Evolutionary conservation across 2,113 vertebrate species (phyloP).

Genomic region (Garra rufa): DNA sequence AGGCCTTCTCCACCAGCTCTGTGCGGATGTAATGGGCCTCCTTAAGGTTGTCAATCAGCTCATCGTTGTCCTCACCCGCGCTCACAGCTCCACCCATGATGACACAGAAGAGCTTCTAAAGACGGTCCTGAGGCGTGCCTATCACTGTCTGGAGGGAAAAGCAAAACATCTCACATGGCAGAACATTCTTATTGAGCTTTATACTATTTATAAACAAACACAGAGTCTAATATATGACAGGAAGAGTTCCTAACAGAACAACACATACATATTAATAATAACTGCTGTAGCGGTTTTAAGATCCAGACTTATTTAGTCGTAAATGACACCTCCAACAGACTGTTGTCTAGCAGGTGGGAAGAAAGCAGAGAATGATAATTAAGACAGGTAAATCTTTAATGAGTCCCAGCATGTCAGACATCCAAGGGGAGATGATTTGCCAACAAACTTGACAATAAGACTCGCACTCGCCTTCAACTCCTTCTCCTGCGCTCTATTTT

Average conservation of each 20-base stretch:
- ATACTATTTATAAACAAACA: background rate
- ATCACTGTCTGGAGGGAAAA: constrained; percentile 1
- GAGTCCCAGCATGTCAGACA: background rate
- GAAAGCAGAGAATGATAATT: constrained; percentile 3
- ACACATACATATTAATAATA: background rate
- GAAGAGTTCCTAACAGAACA: background rate
- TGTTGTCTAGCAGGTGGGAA: background rate
- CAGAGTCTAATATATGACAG: background rate
- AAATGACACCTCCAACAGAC: background rate
- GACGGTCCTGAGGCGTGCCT: constrained; percentile 14
- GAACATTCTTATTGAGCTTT: background rate
- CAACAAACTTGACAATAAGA: constrained; percentile 32
- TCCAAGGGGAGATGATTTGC: constrained; percentile 16
- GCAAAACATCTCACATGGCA: background rate
- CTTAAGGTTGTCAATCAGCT: constrained; percentile 95
- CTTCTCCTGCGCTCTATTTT: constrained; percentile 30
- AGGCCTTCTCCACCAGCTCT: constrained; percentile 91
- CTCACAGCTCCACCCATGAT: constrained; percentile 97
- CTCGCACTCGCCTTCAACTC: background rate
- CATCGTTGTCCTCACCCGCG: constrained; percentile 95
- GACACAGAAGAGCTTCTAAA: constrained; percentile 47
- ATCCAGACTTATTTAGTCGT: background rate
- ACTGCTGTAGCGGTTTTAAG: background rate
- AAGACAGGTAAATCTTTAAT: background rate
- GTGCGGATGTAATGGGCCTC: constrained; percentile 96